Conservation (phyloP, 2,113 vertebrate genomes). For the Toxotes jaculatrix region DNA sequence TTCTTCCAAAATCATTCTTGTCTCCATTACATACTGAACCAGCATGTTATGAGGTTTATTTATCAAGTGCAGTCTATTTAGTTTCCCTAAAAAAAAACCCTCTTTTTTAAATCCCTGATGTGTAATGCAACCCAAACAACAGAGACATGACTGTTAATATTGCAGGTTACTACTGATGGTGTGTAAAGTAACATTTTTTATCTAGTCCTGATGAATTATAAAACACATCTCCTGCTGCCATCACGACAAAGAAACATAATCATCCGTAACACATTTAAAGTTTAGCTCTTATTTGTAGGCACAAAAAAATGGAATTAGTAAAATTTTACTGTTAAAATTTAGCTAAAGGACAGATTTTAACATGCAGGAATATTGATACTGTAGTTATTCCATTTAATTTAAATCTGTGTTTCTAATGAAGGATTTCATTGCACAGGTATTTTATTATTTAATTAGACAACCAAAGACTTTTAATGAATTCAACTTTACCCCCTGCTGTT, state of each 20-base stretch:
- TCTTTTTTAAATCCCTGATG: background rate
- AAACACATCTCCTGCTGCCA: background rate
- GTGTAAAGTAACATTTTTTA: slow-evolving; percentile 4
- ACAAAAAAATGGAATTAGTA: background rate
- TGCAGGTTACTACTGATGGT: background rate
- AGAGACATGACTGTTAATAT: background rate
- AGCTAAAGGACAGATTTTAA: background rate
- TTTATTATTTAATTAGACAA: background rate
- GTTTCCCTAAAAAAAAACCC: background rate
- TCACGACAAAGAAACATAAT: background rate
- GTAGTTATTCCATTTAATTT: background rate
- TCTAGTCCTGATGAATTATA: slow-evolving; percentile 16
- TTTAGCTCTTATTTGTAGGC: background rate
- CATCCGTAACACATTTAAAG: background rate
- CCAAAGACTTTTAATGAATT: background rate
- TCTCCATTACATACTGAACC: background rate
- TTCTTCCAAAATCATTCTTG: background rate
- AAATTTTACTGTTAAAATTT: background rate
- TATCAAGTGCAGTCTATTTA: slow-evolving; percentile 3
- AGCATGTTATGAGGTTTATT: background rate
- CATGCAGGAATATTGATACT: background rate
- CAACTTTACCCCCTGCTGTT: background rate
- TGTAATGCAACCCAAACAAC: background rate
- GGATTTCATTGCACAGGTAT: background rate
- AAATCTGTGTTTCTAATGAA: background rate